Percentiles rank a stretch among this genome's conserved stretches.
Conservation (phyloP, 2,113 vertebrate species). For the Bubo scandiacus region DNA sequence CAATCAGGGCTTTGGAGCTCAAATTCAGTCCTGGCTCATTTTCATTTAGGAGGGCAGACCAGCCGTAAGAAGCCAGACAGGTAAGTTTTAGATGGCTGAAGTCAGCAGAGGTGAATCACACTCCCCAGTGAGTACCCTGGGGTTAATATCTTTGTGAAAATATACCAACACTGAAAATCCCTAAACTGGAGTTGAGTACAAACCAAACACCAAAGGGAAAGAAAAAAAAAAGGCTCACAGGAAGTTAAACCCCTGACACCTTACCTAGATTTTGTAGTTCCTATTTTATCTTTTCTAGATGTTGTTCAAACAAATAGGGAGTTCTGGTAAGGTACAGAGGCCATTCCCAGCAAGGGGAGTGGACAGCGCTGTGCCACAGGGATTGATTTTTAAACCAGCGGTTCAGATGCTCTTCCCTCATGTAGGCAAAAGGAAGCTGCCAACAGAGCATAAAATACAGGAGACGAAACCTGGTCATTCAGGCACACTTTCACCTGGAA, state of each 20-base stretch:
- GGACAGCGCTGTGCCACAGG: background rate
- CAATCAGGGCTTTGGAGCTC: background rate
- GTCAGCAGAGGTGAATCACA: background rate
- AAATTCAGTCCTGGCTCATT: background rate
- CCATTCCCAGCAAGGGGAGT: background rate
- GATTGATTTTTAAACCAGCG: slow-evolving; percentile 35
- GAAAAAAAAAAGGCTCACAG: background rate
- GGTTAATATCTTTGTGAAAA: background rate
- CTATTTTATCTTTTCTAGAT: background rate
- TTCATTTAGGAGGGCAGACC: background rate
- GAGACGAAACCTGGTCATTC: background rate
- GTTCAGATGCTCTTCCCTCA: background rate
- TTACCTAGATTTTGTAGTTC: background rate
- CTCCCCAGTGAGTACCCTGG: accelerated
- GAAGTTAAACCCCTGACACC: background rate
- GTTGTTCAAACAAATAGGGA: slow-evolving; percentile 23
- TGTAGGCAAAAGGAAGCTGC: background rate
- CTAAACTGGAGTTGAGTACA: background rate
- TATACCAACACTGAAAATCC: background rate
- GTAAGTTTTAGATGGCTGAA: background rate
- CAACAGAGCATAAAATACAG: background rate
- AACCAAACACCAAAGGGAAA: background rate
- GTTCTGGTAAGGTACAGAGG: background rate
- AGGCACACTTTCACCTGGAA: background rate
- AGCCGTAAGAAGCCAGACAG: background rate